Evolutionary conservation across 2,888 invertebrate genomes (phyloP).

Genomic region (Craniophora ligustri): DNA sequence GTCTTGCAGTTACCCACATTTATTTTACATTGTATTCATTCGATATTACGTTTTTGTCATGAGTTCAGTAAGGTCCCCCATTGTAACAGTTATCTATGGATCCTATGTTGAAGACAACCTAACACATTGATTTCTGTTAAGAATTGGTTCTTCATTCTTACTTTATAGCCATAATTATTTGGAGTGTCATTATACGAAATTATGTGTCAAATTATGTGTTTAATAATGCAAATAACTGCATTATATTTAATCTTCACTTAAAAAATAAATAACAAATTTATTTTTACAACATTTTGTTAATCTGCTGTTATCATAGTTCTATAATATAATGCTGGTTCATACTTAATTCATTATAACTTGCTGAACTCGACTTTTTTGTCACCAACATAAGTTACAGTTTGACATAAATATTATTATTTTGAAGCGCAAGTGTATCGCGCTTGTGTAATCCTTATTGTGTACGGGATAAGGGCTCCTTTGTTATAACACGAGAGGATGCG

Average conservation of each 20-base stretch:
- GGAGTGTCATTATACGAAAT: no score
- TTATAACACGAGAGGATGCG: slow-evolving; percentile 39
- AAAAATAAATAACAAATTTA: no score
- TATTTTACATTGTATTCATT: slow-evolving; percentile 48
- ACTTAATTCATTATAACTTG: slow-evolving; percentile 12
- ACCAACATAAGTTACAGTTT: slow-evolving; percentile 28
- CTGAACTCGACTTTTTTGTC: slow-evolving; percentile 33
- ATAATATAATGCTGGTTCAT: slow-evolving; percentile 42
- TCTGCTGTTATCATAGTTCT: no score
- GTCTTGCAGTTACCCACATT: slow-evolving; percentile 13
- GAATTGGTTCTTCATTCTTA: no score
- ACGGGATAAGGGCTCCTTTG: slow-evolving; percentile 46
- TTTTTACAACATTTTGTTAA: no score
- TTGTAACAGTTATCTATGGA: background rate
- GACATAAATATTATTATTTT: slow-evolving; percentile 29
- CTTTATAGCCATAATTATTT: no score
- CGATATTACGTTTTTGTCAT: slow-evolving; percentile 28
- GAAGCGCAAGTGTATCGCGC: slow-evolving; percentile 44
- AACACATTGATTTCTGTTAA: no score
- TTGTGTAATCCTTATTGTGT: slow-evolving; percentile 48
- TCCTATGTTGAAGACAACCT: no score
- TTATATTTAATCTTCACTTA: no score
- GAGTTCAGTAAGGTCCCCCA: slow-evolving; percentile 34
- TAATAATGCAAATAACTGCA: no score
- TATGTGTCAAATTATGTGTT: no score